Base-by-base conservation (phyloP, 2,888 invertebrate genomes). In the Frankliniella fusca region DNA sequence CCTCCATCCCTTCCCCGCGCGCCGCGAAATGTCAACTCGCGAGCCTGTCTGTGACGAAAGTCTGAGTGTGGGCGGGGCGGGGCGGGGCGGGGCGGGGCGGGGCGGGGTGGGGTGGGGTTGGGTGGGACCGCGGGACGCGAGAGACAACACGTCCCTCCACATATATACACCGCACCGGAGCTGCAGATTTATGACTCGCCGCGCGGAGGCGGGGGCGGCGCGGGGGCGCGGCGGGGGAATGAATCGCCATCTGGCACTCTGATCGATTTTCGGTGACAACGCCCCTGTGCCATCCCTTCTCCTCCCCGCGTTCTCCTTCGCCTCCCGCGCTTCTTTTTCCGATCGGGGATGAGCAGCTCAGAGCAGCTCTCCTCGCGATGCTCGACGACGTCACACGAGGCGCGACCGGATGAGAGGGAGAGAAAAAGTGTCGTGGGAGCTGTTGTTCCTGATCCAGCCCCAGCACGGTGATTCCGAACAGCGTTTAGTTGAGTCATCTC, bases 201-300 rank as follows among this genome's bases (percentile, higher is more conserved):
- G 27, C 38, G 38, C 38, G 27, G n/a, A 7, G 9, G 70, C 7
- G 70, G 54, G 18, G n/a, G 61, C 15, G 9, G n/a, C 23, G 70
- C 10, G 70, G 70, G 8, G 70, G 27, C 70, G 70, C n/a, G n/a
- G n/a, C n/a, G 70, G 70, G 23, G 70, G 70, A 27, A 27, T 27
- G 70, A 76, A 27, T 27, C 70, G 70, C 70, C 70, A 76, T 76
- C 70, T 76, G 70, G 70, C 70, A 76, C 27, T 76, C 70, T 76
- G 70, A 76, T 76, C 70, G 70, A 76, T 76, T 76, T 76, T 76
- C 70, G 70, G 70, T 76, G 70, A 76, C 70, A 76, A 76, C 70
- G 23, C 70, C 70, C 70, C 70, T 27, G 12, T 27, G 27, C 38
- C 5, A 9, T 70, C 38, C 38, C 38, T 5, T 11, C 70, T 27